Evolutionary conservation across 2,113 vertebrate species (phyloP).

Genomic region (Cyanistes caeruleus): DNA sequence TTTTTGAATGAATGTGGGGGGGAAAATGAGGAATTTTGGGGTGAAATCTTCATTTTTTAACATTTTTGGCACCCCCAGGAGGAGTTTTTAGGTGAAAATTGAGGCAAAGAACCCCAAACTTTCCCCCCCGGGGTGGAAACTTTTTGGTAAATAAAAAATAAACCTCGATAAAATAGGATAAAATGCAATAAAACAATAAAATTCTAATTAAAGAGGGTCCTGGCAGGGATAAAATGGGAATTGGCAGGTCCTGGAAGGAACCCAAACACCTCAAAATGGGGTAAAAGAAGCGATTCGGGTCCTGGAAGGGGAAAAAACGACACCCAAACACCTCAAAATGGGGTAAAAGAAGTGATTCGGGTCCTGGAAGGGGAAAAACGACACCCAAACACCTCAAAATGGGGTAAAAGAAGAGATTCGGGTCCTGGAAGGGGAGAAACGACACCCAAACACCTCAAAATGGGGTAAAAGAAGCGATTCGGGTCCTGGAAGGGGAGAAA

Average conservation of each 20-base stretch:
- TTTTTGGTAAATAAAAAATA: not conserved
- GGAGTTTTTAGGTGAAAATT: not conserved
- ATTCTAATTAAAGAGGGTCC: not conserved
- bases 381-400: not conserved
- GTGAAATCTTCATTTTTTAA: not conserved
- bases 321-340: not conserved
- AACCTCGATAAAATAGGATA: accelerated
- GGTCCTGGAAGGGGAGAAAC: not conserved
- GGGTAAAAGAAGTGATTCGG: accelerated
- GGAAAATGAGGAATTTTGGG: not conserved
- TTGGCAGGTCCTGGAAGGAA: not conserved
- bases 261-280: not conserved
- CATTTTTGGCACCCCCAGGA: not conserved
- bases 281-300: not conserved
- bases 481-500: not conserved
- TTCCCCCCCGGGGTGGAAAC: too few relatives aligned
- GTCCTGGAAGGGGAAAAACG: not conserved
- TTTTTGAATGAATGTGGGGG: not conserved
- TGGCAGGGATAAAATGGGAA: too few relatives aligned
- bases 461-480: accelerated
- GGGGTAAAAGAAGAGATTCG: accelerated
- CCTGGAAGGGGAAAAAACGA: not conserved
- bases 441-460: not conserved
- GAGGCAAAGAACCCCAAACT: too few relatives aligned
- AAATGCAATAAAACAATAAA: not conserved